phyloP scores from a whole-genome alignment of 2,888 invertebrate genomes.

The Halictus ligatus region DNA sequence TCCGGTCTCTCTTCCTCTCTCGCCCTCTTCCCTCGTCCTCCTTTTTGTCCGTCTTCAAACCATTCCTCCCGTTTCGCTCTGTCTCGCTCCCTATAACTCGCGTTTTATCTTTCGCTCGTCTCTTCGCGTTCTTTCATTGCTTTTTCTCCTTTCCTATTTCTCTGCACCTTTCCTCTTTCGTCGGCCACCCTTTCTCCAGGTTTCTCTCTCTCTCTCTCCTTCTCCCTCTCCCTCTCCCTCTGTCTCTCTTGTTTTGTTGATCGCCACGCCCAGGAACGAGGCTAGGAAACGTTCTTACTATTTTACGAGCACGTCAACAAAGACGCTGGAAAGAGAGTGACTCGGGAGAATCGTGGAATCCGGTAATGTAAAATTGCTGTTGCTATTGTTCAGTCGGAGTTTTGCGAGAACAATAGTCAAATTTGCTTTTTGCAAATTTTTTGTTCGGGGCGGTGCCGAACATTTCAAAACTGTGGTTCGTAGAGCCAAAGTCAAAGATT shows the following conservation, averaged over 20 bases:
- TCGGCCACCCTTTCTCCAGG: neutral
- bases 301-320: slow-evolving; percentile 33
- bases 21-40: slow-evolving; percentile 11
- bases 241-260: slow-evolving; percentile 30
- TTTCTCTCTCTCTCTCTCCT: neutral
- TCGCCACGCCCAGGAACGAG: slow-evolving; percentile 53
- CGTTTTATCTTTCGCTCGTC: neutral
- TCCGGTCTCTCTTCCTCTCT: slow-evolving; percentile 41
- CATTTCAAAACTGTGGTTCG: too few relatives aligned
- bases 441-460: too few relatives aligned
- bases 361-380: neutral
- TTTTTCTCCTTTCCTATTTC: slow-evolving; percentile 5
- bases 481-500: too few relatives aligned
- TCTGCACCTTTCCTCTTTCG: neutral
- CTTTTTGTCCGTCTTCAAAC: slow-evolving; percentile 43
- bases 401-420: neutral
- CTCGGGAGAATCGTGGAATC: neutral
- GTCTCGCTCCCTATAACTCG: neutral
- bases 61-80: slow-evolving; percentile 34
- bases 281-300: slow-evolving; percentile 44
- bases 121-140: neutral
- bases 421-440: neutral
- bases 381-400: neutral
- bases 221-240: slow-evolving; percentile 10
- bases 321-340: slow-evolving; percentile 13